Evolutionary conservation across 2,888 invertebrate species (phyloP).

Genomic region (Metellina segmentata): DNA sequence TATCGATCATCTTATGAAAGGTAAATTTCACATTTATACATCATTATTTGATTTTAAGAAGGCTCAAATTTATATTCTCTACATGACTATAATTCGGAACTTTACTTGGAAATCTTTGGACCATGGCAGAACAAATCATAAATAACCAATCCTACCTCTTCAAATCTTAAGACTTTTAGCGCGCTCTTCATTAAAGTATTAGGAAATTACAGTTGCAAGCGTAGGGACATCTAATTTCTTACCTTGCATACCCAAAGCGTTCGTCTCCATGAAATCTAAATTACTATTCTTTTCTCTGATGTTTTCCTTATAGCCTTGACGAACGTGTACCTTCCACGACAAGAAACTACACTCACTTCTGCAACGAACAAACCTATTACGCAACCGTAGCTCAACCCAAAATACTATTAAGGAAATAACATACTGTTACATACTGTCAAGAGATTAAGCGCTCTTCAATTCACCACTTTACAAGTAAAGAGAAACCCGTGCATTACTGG

Average conservation of each 20-base stretch:
- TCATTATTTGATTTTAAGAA: background rate
- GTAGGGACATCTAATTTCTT: background rate
- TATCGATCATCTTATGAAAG: background rate
- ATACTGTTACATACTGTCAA: background rate
- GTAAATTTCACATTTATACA: background rate
- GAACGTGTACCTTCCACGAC: no score
- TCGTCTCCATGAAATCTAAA: background rate
- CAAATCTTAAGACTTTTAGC: background rate
- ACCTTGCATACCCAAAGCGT: background rate
- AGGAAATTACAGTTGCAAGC: no score
- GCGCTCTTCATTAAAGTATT: background rate
- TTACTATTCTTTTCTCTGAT: background rate
- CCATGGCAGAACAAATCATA: background rate
- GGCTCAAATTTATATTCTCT: background rate
- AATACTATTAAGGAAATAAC: constrained; percentile 9
- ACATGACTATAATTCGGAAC: background rate
- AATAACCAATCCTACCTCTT: background rate
- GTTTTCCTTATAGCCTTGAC: no score
- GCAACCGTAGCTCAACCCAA: background rate
- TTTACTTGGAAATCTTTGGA: background rate
- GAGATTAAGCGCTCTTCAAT: constrained; percentile 11
- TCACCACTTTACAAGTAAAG: background rate
- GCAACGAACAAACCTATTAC: constrained; percentile 10
- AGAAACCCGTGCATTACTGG: constrained; percentile 4
- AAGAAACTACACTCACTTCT: background rate